Percentiles rank a stretch among this genome's conserved stretches.
Conservation (phyloP, 2,797 vertebrate species). For the Siniperca undulata region DNA sequence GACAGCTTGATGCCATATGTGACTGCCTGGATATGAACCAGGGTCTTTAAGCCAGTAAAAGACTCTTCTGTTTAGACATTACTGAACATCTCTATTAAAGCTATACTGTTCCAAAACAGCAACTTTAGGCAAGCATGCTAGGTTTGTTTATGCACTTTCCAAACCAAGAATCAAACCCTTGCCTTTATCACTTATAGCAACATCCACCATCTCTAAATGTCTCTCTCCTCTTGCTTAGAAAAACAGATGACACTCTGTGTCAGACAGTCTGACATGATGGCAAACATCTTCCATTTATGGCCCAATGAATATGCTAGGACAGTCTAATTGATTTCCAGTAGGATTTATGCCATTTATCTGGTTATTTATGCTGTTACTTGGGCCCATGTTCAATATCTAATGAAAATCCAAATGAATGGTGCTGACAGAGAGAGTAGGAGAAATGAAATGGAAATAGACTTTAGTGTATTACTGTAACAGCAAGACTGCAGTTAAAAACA, state of each 20-base stretch:
- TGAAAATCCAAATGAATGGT: slow-evolving; percentile 43
- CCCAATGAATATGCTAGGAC: slow-evolving; percentile 33
- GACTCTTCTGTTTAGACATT: slow-evolving; percentile 39
- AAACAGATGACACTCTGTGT: slow-evolving; percentile 40
- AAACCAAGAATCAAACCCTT: slow-evolving; percentile 31
- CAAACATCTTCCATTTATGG: slow-evolving; percentile 45
- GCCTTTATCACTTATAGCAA: slow-evolving; percentile 20
- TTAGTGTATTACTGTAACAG: slow-evolving; percentile 9
- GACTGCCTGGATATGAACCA: slow-evolving; percentile 65
- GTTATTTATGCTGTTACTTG: slow-evolving; percentile 51
- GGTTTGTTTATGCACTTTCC: slow-evolving; percentile 9
- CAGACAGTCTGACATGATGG: slow-evolving; percentile 42
- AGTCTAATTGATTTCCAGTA: slow-evolving; percentile 36
- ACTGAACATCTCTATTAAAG: slow-evolving; percentile 45
- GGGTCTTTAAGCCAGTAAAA: slow-evolving; percentile 56
- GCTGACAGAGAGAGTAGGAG: slow-evolving; percentile 16
- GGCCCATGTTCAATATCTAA: slow-evolving; percentile 22
- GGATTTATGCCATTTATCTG: slow-evolving; percentile 38
- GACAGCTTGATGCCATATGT: slow-evolving; percentile 73
- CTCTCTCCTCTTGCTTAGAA: slow-evolving; percentile 16
- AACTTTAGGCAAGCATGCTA: slow-evolving; percentile 11
- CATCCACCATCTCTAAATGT: slow-evolving; percentile 27
- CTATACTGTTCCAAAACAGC: slow-evolving; percentile 31
- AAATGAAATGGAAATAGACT: slow-evolving; percentile 11
- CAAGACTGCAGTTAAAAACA: background rate